Conservation (phyloP, 2,888 invertebrate species). For the Pediacus dermestoides region DNA sequence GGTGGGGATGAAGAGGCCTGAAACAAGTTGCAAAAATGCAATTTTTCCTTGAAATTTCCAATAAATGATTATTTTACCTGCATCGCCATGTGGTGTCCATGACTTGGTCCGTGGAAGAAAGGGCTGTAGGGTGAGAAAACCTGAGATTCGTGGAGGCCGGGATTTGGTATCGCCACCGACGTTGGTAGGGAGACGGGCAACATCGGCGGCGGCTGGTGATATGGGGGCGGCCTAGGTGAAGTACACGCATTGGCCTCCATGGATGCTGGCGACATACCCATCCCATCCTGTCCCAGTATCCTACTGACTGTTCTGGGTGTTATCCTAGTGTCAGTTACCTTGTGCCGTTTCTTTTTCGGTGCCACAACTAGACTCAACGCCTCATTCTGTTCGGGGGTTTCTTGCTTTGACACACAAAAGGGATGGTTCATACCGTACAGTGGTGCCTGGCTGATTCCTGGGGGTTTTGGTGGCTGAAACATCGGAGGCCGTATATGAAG, state of each 20-base stretch:
- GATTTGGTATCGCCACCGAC: slow-evolving; percentile 94
- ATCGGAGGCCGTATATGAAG: slow-evolving; percentile 69
- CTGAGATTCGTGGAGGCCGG: slow-evolving; percentile 90
- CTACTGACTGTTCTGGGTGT: slow-evolving; percentile 87
- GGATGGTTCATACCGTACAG: slow-evolving; percentile 59
- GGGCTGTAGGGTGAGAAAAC: slow-evolving; percentile 90
- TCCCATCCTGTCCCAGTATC: slow-evolving; percentile 75
- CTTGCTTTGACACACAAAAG: slow-evolving; percentile 59
- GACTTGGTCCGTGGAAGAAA: slow-evolving; percentile 67
- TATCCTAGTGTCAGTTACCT: slow-evolving; percentile 92
- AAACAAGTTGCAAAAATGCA: slow-evolving; percentile 19
- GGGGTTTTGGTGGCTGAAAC: slow-evolving; percentile 83
- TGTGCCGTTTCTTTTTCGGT: slow-evolving; percentile 94
- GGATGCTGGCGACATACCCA: slow-evolving; percentile 62
- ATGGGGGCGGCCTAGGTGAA: slow-evolving; percentile 58
- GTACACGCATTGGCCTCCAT: slow-evolving; percentile 63
- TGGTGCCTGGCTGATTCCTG: slow-evolving; percentile 56
- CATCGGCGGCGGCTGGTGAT: slow-evolving; percentile 74
- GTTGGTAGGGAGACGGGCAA: slow-evolving; percentile 88
- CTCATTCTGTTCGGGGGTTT: slow-evolving; percentile 85
- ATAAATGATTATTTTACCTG: slow-evolving; percentile 37
- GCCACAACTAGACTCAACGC: slow-evolving; percentile 92
- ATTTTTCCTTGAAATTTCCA: slow-evolving; percentile 3
- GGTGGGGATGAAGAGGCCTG: slow-evolving; percentile 58
- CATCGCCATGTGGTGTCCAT: slow-evolving; percentile 51